phyloP scores from a whole-genome alignment of 35 echinoderm and acorn worm species.

The Diadema setosum region DNA sequence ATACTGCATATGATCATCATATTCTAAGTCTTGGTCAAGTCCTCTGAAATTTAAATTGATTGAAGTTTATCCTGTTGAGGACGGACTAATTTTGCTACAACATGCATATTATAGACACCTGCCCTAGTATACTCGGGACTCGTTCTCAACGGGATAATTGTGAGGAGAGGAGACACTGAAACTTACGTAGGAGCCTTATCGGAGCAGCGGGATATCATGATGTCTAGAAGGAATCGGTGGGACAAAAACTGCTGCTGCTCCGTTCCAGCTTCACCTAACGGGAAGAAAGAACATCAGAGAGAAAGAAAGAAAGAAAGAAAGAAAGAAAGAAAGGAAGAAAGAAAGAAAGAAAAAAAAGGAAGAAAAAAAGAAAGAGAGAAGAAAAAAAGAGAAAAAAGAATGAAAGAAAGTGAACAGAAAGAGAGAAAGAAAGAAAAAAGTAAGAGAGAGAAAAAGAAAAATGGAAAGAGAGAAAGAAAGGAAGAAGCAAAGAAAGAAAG shows the following conservation, averaged over 20 bases:
- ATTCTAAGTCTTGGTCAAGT: too few species aligned
- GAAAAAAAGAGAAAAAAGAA: neutral
- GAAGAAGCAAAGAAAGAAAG: too few species aligned
- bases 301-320: neutral
- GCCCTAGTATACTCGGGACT: too few species aligned
- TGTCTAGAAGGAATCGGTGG: constrained; percentile 44
- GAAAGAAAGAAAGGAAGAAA: neutral
- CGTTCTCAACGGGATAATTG: too few species aligned
- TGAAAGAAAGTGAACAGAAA: neutral
- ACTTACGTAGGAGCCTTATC: constrained; percentile 86
- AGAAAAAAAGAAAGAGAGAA: neutral
- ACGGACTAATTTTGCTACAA: too few species aligned
- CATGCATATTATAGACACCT: too few species aligned
- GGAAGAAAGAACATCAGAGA: neutral
- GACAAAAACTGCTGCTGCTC: constrained; percentile 54
- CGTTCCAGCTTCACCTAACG: neutral
- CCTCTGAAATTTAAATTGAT: too few species aligned
- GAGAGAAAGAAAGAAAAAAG: neutral
- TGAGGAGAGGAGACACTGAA: too few species aligned
- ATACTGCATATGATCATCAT: too few species aligned
- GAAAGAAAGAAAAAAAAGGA: neutral
- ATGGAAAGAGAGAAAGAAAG: too few species aligned
- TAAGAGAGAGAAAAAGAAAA: neutral
- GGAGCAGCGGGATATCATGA: constrained; percentile 77
- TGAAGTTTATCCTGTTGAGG: too few species aligned